A percentile compares a stretch with the other conserved stretches of the same genome.
These are phyloP conservation scores for Dicerorhinus sumatrensis DNA, from an alignment of 2,113 vertebrate genomes.

Conservation along the genomic window DNA sequence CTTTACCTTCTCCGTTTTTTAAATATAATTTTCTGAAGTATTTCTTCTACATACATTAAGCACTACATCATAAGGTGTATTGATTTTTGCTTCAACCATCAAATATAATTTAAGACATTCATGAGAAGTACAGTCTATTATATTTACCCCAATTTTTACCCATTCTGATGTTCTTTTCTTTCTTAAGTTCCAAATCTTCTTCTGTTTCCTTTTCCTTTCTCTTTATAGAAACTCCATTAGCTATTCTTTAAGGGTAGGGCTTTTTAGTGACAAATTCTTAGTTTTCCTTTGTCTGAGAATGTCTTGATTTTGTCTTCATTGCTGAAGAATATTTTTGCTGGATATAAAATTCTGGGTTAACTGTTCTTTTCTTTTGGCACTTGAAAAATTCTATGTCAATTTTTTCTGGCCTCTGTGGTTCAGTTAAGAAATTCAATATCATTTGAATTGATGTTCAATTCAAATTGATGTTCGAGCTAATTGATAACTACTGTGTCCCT, in stretches of 20 bases:
- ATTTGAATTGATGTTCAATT: background rate
- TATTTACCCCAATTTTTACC: background rate
- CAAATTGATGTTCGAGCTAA: background rate
- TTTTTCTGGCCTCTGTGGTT: background rate
- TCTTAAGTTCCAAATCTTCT: background rate
- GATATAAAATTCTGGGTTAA: conserved; percentile 43
- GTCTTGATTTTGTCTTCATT: background rate
- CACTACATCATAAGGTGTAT: background rate
- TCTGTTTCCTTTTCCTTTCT: background rate
- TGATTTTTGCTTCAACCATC: conserved; percentile 6
- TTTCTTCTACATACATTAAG: background rate
- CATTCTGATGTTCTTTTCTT: background rate
- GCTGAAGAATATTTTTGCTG: conserved; percentile 33
- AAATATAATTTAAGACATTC: conserved; percentile 26
- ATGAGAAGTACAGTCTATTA: background rate
- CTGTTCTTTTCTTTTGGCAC: background rate
- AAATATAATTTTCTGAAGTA: background rate
- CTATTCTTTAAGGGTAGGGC: background rate
- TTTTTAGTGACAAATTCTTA: background rate
- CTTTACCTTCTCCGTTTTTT: background rate
- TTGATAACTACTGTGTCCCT: background rate
- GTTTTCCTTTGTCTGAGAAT: background rate
- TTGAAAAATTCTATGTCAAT: background rate
- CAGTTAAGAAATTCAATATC: background rate
- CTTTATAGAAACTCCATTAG: background rate